Base-by-base conservation (phyloP, 2,113 vertebrate genomes). In the Podilymbus podiceps region DNA sequence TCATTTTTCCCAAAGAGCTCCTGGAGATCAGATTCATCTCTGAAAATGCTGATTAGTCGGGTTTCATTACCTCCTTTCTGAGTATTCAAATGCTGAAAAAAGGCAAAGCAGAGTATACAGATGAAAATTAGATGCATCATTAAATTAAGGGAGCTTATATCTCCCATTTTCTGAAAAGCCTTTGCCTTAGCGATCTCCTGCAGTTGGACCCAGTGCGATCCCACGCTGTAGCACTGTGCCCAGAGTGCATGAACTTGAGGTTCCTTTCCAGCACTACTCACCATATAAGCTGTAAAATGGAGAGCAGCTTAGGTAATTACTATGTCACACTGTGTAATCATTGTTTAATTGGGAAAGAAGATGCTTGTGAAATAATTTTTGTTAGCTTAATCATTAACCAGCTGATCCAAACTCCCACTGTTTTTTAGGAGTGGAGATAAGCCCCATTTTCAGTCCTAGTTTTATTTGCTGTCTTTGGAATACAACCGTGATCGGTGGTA, bases 41-140 rank as follows among this genome's bases (percentile, higher is more conserved):
- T 80, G 93, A 92, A 95, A 94, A 60, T 72, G 93, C 87, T 90
- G 89, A 97, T 95, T 79, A 96, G 63, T 60, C 2, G 12, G 42
- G 59, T 94, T 95, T 94, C 88, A 64, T 80, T 95, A 59, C 63
- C 68, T 81, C 63, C 52, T 96, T 86, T 93, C 67, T 75, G 90
- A 73, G 79, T 46, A 83, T 83, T 94, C 64, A 84, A 18, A 84
- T 60, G 75, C 59, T 7, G 3, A 72, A 78, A 87, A 85, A 75
- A 95, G 74, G 63, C 81, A 84, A 91, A 91, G 76, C 71, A 58
- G 24, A 66, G 28, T 63, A 50, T 40, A 85, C 24, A 67, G 58
- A 83, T 56, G 59, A 94, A 94, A 89, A 94, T 75, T 49, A 90
- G 64, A 40, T 30, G 40, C 27, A 15, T 88, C 90, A 83, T 86